Evolutionary conservation across 2,888 invertebrate species (phyloP).

Genomic region (Glyphotaelius pellucidus): DNA sequence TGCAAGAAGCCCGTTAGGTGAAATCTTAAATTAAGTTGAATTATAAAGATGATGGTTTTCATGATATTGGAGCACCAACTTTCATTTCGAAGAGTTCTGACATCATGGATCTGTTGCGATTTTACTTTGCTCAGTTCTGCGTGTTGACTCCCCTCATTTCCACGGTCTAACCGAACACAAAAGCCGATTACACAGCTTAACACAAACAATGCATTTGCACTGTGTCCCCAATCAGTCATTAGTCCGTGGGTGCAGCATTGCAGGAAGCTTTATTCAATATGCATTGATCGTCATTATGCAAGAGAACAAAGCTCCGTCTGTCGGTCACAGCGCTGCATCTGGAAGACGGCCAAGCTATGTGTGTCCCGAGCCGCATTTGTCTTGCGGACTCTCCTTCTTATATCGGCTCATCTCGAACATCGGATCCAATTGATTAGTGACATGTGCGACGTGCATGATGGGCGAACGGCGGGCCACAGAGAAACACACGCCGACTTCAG

Average conservation of each 20-base stretch:
- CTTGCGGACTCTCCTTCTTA: constrained; percentile 33
- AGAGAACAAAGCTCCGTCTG: constrained; percentile 44
- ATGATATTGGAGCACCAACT: neutral
- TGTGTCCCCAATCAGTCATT: constrained; percentile 22
- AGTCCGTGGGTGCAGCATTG: constrained; percentile 16
- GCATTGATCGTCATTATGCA: constrained; percentile 43
- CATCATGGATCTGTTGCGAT: neutral
- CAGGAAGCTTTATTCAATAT: constrained; percentile 26
- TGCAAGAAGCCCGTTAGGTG: too few relatives aligned
- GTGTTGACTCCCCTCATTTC: neutral
- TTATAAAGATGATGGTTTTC: too few relatives aligned
- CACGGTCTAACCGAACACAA: neutral
- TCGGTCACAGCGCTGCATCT: neutral
- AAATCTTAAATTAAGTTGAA: too few relatives aligned
- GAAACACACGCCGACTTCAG: neutral
- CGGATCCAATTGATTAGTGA: neutral
- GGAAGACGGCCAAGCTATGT: constrained; percentile 52
- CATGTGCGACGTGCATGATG: neutral
- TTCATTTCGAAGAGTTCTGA: neutral
- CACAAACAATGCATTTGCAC: neutral
- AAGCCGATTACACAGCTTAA: neutral
- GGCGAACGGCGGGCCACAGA: neutral
- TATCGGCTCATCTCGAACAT: neutral
- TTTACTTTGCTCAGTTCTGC: neutral
- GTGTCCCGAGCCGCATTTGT: constrained; percentile 50